Evolutionary conservation across 2,888 invertebrate genomes (phyloP).

Genomic region (Microctonus aethiopoides): DNA sequence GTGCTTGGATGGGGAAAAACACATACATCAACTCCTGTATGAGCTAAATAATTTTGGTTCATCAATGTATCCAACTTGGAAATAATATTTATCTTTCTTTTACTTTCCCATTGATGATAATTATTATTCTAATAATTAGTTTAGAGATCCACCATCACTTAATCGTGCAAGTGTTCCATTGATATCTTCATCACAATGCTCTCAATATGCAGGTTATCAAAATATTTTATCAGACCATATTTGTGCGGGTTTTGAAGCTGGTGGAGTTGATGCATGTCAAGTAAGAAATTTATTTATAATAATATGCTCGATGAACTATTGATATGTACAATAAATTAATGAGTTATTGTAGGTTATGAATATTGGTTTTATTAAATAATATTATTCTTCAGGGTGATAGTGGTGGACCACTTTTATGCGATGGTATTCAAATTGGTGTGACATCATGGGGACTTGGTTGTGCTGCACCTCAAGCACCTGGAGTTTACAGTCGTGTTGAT

Average conservation of each 20-base stretch:
- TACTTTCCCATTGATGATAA: no score
- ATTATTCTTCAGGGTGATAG: conserved; percentile 54
- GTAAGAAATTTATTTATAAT: conserved; percentile 37
- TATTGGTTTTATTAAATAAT: no score
- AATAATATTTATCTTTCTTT: background rate
- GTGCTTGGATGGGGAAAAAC: conserved; percentile 50
- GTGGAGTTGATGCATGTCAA: conserved; percentile 56
- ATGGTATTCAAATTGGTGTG: conserved; percentile 50
- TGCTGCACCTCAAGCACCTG: conserved; percentile 49
- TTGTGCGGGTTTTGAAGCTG: conserved; percentile 52
- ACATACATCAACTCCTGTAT: background rate
- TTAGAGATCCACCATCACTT: conserved; percentile 29
- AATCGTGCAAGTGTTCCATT: conserved; percentile 49
- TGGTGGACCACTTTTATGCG: conserved; percentile 56
- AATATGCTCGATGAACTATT: background rate
- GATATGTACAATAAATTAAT: background rate
- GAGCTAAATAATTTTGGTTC: conserved; percentile 5
- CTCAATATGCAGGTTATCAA: background rate
- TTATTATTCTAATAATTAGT: background rate
- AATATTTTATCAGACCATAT: conserved; percentile 42
- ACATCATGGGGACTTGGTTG: conserved; percentile 58
- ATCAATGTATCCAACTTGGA: background rate
- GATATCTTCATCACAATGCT: conserved; percentile 39
- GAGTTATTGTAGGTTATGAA: no score
- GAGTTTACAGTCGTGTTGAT: conserved; percentile 57